phyloP scores from a whole-genome alignment of 1,140 invertebrate species.

The Drosophila kepulauana region DNA sequence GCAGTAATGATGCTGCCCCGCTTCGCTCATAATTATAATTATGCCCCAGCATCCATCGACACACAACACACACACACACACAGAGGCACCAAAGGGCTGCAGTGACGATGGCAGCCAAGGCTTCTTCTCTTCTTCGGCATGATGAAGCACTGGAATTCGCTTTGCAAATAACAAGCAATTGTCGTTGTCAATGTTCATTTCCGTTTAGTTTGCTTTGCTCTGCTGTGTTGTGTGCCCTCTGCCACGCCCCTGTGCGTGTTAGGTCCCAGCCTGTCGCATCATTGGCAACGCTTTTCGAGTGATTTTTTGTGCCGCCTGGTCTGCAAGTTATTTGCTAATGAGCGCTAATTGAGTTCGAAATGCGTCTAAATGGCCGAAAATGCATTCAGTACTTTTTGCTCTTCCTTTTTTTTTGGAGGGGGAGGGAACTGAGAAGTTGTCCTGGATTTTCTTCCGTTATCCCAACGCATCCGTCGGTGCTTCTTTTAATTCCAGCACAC shows the following conservation, averaged over 20 bases:
- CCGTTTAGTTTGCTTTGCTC: conserved; percentile 56
- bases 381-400: conserved; percentile 25
- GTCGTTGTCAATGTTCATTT: conserved; percentile 84
- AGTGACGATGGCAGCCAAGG: conserved; percentile 15
- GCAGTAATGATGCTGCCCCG: conserved; percentile 71
- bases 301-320: conserved; percentile 61
- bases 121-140: conserved; percentile 54
- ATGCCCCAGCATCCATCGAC: conserved; percentile 42
- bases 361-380: conserved; percentile 70
- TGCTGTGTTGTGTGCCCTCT: background rate
- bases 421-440: too few species aligned
- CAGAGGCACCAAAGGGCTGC: conserved; percentile 43
- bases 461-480: background rate
- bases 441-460: conserved; percentile 18
- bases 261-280: conserved; percentile 41
- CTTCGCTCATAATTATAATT: conserved; percentile 81
- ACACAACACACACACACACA: conserved; percentile 14
- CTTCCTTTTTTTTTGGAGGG: background rate
- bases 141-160: conserved; percentile 76
- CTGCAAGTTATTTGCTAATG: conserved; percentile 77
- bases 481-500: conserved; percentile 38
- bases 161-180: conserved; percentile 83
- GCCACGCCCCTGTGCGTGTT: conserved; percentile 42
- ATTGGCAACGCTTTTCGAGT: conserved; percentile 57
- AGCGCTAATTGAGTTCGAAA: conserved; percentile 80